phyloP scores from a whole-genome alignment of 2,113 vertebrate genomes.

The Echinops telfairi region DNA sequence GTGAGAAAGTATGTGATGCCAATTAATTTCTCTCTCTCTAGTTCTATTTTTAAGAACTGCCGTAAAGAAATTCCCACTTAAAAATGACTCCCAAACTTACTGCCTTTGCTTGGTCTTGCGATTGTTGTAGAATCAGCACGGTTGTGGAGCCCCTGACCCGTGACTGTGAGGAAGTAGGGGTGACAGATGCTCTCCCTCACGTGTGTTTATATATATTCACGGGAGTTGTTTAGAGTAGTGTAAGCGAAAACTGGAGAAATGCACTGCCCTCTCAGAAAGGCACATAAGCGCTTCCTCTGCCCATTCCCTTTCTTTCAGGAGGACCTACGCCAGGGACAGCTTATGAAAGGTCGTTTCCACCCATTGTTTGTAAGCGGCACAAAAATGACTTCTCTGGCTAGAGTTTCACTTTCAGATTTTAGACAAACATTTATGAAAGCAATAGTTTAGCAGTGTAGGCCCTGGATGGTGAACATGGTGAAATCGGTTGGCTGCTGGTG shows the following conservation, averaged over 20 bases:
- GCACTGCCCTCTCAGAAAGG: neutral
- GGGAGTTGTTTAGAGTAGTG: neutral
- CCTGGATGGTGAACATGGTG: neutral
- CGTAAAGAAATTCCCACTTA: conserved; percentile 25
- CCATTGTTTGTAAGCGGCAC: neutral
- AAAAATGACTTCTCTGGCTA: neutral
- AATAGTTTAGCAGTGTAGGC: neutral
- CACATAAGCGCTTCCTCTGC: neutral
- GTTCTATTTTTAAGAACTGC: neutral
- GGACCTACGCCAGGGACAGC: neutral
- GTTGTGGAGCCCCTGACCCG: neutral
- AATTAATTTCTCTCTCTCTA: neutral
- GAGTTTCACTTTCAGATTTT: neutral
- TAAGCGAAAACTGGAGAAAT: neutral
- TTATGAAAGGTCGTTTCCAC: neutral
- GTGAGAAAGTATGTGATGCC: neutral
- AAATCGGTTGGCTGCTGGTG: neutral
- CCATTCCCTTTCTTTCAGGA: neutral
- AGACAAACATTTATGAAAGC: neutral
- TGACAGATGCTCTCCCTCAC: conserved; percentile 20
- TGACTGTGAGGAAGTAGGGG: neutral
- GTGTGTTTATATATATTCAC: neutral
- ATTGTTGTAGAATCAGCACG: fast-evolving
- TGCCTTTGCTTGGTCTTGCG: neutral
- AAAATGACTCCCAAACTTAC: neutral